Base-by-base conservation (phyloP, 1,140 invertebrate genomes). In the Marisa cornuarietis region DNA sequence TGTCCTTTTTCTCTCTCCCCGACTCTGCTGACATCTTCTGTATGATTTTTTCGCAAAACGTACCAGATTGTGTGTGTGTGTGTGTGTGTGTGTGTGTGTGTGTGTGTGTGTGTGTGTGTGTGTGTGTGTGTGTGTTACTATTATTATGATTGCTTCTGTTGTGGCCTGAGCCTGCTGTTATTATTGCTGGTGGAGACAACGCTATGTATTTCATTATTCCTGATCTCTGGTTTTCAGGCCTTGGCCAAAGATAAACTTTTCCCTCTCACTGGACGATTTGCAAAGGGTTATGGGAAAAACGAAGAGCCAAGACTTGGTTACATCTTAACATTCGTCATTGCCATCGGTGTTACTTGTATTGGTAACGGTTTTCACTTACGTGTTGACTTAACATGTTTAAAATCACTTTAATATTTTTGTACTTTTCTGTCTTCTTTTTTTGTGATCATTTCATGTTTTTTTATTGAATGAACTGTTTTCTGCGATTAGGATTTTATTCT, bases 231-330 rank as follows among this genome's bases (percentile, higher is more conserved):
- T 18, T 88, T 97, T 69, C 96, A 98, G 91, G 97, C 97, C 13
- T 92, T 99, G 16, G 98, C 97, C 83, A 95, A 96, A 80, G 98
- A 99, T 92, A 93, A 95, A 84, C 95, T 99, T 80, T 99, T 99
- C 91, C 98, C 98, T 0, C 95, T 96, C 16, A 92, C 99, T 76
- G 95, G 96, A 65, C 95, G 94, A 90, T 99, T 99, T 91, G 97
- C 95, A 65, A 97, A 98, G 91, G 96, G 96, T 1, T 98, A 97
- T 88, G 97, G 98, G 24, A 96, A 95, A 88, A 92, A 94, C 81
- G 87, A 96, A 31, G 97, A 99, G 90, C 97, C 98, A 0, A 95
- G 97, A 86, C 92, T 96, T 81, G 97, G 96, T 77, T 99, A 99
- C 88, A 92, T 98, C 18, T 92, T 99, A 0, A 96, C 96, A 0